Percentiles rank a stretch among this genome's conserved stretches.
phyloP scores from a whole-genome alignment of 1,140 invertebrate genomes.

The Tribolium castaneum region DNA sequence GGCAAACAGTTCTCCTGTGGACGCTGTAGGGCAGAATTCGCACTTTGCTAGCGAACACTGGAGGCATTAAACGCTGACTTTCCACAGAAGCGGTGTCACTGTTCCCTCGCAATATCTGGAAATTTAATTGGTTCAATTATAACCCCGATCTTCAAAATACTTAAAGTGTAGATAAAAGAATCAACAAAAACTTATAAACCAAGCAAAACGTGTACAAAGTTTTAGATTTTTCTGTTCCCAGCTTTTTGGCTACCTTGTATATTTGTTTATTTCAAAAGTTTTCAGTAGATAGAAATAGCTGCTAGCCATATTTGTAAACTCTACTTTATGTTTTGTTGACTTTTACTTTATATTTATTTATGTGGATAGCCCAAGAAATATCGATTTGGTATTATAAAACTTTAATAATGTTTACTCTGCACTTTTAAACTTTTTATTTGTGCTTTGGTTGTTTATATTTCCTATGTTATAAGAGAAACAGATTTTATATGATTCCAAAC shows the following conservation, averaged over 20 bases:
- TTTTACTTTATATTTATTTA: neutral
- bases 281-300: no score
- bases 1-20: slow-evolving; percentile 75
- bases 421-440: neutral
- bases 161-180: no score
- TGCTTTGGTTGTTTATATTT: neutral
- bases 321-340: neutral
- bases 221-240: no score
- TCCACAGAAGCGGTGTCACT: slow-evolving; percentile 76
- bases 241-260: no score
- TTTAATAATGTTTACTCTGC: neutral
- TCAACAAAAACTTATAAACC: no score
- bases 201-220: no score
- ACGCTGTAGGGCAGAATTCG: slow-evolving; percentile 76
- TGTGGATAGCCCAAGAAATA: neutral
- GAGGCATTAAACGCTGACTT: slow-evolving; percentile 72
- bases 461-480: no score
- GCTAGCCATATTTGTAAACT: no score
- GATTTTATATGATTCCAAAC: no score
- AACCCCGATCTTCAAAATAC: neutral
- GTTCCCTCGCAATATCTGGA: slow-evolving; percentile 69
- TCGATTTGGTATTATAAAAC: neutral
- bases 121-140: slow-evolving; percentile 16
- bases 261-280: no score
- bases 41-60: slow-evolving; percentile 74